Evolutionary conservation across 2,888 invertebrate species (phyloP).

Genomic region (Penaeus monodon): DNA sequence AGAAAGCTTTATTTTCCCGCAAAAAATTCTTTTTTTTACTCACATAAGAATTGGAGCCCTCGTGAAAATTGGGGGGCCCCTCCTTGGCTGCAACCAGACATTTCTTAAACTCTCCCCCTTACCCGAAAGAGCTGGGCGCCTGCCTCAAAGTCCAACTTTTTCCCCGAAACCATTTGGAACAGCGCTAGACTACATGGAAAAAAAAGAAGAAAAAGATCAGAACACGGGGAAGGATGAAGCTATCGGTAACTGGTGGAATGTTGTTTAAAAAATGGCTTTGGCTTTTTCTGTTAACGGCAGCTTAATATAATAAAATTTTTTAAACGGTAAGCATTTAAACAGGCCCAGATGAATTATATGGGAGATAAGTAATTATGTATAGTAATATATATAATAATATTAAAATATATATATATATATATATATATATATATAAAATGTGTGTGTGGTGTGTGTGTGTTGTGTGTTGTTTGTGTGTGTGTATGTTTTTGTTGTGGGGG

Average conservation of each 20-base stretch:
- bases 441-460: background rate
- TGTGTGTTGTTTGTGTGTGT: no score
- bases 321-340: no score
- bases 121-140: slow-evolving; percentile 26
- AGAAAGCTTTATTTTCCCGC: background rate
- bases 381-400: slow-evolving; percentile 8
- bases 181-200: slow-evolving; percentile 27
- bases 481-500: no score
- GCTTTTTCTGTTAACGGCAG: background rate
- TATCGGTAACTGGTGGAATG: slow-evolving; percentile 17
- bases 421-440: slow-evolving; percentile 15
- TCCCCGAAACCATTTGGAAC: slow-evolving; percentile 31
- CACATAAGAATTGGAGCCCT: slow-evolving; percentile 36
- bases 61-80: slow-evolving; percentile 34
- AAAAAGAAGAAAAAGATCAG: background rate
- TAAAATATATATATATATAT: slow-evolving; percentile 11
- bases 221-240: slow-evolving; percentile 10
- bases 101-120: slow-evolving; percentile 45
- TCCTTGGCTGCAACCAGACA: slow-evolving; percentile 50
- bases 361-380: background rate
- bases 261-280: background rate
- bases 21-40: background rate
- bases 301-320: no score
- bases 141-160: slow-evolving; percentile 54
- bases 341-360: no score